Percentiles rank a stretch among this genome's conserved stretches.
Conservation (phyloP, 2,797 vertebrate species). For the Otus scops region DNA sequence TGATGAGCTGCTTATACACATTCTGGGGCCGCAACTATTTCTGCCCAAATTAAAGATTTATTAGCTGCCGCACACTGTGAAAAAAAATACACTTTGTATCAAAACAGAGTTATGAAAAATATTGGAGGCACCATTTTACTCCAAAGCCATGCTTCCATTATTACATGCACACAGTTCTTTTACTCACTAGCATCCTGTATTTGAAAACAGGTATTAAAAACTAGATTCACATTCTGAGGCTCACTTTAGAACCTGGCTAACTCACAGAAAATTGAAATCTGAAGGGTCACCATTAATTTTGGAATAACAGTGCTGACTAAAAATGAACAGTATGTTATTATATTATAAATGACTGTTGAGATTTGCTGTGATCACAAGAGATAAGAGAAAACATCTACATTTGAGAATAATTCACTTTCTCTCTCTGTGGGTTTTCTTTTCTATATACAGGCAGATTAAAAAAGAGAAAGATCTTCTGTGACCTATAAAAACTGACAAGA, state of each 20-base stretch:
- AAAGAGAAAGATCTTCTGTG: background rate
- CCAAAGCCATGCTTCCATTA: background rate
- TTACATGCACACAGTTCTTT: background rate
- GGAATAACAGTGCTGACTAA: background rate
- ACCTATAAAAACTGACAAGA: slow-evolving; percentile 2
- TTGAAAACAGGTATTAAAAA: background rate
- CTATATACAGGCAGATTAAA: background rate
- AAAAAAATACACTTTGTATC: background rate
- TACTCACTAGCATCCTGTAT: background rate
- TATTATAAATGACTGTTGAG: slow-evolving; percentile 28
- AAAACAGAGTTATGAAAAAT: background rate
- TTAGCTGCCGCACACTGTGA: background rate
- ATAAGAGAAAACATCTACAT: background rate
- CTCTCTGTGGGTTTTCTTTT: slow-evolving; percentile 21
- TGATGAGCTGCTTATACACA: background rate
- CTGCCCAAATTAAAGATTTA: background rate
- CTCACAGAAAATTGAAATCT: background rate
- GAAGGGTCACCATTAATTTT: slow-evolving; percentile 7
- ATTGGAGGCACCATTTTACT: background rate
- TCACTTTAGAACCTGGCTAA: background rate
- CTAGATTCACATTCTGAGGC: background rate
- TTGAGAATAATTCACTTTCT: background rate
- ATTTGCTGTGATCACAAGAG: slow-evolving; percentile 40
- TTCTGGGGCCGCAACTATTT: background rate
- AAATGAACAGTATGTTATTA: slow-evolving; percentile 4